Conservation (phyloP, 2,113 vertebrate species). For the Sebastes fasciatus region DNA sequence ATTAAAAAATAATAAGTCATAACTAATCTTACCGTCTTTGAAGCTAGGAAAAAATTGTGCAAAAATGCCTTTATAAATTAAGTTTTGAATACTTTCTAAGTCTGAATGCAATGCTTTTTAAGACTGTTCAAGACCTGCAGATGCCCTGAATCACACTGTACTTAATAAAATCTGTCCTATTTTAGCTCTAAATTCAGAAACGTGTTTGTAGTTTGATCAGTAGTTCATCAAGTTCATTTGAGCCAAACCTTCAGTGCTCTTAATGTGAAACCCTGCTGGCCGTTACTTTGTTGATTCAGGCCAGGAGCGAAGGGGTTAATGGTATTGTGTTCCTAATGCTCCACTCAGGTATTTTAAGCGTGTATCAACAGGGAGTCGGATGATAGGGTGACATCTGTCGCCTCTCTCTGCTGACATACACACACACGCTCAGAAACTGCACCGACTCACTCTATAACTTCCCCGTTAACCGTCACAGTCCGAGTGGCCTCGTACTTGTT, state of each 20-base stretch:
- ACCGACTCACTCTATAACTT: neutral
- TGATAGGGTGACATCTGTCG: conserved; percentile 46
- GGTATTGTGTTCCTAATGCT: conserved; percentile 35
- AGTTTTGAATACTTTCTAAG: neutral
- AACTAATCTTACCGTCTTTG: neutral
- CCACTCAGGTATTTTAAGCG: conserved; percentile 47
- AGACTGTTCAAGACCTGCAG: neutral
- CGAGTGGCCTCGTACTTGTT: neutral
- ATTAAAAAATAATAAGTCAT: neutral
- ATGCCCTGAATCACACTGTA: neutral
- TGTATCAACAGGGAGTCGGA: conserved; percentile 38
- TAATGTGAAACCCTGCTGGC: conserved; percentile 6
- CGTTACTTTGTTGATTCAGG: conserved; percentile 8
- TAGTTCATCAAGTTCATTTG: neutral
- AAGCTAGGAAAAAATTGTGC: neutral
- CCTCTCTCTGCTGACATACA: conserved; percentile 39
- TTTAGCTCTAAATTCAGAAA: neutral
- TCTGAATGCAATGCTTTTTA: neutral
- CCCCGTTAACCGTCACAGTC: conserved; percentile 9
- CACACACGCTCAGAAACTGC: neutral
- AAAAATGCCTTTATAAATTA: neutral
- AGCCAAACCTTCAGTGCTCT: neutral
- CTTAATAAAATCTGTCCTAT: neutral
- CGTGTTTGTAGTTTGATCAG: neutral
- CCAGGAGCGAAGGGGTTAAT: conserved; percentile 29